phyloP scores from a whole-genome alignment of 2,797 vertebrate species.

The Glossophaga mutica region DNA sequence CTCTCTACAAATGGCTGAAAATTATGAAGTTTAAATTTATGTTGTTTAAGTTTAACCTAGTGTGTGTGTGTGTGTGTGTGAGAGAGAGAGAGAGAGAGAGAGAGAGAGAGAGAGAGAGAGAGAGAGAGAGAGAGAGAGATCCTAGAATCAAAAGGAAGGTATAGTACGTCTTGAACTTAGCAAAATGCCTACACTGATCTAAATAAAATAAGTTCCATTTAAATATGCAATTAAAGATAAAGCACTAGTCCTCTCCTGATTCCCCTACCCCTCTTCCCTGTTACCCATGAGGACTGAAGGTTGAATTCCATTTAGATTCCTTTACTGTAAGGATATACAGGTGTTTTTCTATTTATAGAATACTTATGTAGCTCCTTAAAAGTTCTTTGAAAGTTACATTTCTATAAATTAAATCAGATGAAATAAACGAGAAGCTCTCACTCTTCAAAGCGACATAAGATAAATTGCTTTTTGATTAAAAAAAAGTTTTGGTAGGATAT shows the following conservation, averaged over 20 bases:
- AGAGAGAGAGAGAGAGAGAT: background rate
- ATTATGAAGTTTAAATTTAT: background rate
- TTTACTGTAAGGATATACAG: background rate
- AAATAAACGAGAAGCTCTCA: conserved; percentile 10
- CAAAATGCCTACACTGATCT: background rate
- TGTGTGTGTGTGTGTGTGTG: background rate
- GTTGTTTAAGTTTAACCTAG: background rate
- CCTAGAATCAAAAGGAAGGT: background rate
- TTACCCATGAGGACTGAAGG: background rate
- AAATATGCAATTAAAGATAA: background rate
- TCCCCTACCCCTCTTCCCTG: background rate
- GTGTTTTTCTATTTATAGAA: background rate
- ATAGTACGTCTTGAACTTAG: background rate
- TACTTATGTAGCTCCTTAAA: background rate
- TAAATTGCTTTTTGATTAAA: background rate
- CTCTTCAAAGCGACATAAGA: background rate
- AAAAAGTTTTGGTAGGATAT: background rate
- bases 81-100: background rate
- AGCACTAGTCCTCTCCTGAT: background rate
- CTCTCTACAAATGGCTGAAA: background rate
- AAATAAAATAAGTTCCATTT: background rate
- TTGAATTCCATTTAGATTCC: conserved; percentile 8
- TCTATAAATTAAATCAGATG: conserved; percentile 18
- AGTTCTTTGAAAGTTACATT: conserved; percentile 12
- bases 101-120: background rate